Evolutionary conservation across 2,113 vertebrate species (phyloP), one percentile per base, ranked within the genome.

Genomic region (Corythoichthys intestinalis): DNA sequence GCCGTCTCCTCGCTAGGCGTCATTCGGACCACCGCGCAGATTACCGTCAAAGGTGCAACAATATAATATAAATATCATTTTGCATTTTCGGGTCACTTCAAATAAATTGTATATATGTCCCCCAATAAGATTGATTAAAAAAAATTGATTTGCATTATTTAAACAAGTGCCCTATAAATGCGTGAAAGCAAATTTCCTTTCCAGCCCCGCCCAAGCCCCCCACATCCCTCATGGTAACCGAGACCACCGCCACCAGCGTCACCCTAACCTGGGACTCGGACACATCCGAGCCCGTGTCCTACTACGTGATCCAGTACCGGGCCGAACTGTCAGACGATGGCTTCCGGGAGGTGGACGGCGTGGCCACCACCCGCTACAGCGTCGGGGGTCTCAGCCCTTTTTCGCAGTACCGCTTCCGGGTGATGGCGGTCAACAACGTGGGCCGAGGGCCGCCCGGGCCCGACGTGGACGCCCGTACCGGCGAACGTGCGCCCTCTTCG

Each of bases 351-450:
- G 94, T 98, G 70, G 96, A 99, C 6, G 97, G 96, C 0, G 96
- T 99, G n/a, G 96, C 97, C n/a, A 96, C 96, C 2, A 98, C 95
- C 0, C 93, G 97, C 73, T 99, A 99, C 82, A 98, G 96, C 90
- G 98, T 99, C 4, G 97, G 97, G 0, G 97, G 97, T 52, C 94
- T 99, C 70, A 96, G 96, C 84, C 97, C 97, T 3, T 98, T 94
- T 83, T 98, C 97, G 0, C 94, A 97, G 48, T 99, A 99, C 0
- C 94, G 95, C 76, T 97, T 99, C 79, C 93, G 92, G 0, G 91
- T 95, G 74, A 90, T 98, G 71, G 96, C 95, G 0, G 94, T 98
- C 54, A 99, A 99, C 87, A 98, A 95, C 76, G 95, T 99, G 0
- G 97, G 97, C 3, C 93, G 96, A 0, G 96, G 97, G 2, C 94